Evolutionary conservation across 2,113 vertebrate species (phyloP).

Genomic region (Orycteropus afer): DNA sequence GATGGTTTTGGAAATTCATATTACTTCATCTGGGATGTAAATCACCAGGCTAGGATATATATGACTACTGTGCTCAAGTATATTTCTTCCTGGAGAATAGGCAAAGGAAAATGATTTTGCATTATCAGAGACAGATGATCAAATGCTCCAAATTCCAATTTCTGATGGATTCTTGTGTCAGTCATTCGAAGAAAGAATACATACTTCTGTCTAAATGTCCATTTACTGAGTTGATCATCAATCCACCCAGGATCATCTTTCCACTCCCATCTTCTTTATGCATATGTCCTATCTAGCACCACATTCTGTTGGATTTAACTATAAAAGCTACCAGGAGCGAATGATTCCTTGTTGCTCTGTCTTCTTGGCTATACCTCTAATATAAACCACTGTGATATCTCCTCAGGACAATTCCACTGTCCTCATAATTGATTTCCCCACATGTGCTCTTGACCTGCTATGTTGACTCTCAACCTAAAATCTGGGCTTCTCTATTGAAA

Average conservation of each 20-base stretch:
- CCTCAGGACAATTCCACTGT: neutral
- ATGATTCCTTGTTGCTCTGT: neutral
- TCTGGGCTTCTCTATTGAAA: neutral
- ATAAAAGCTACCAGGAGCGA: neutral
- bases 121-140: neutral
- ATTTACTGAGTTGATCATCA: neutral
- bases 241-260: neutral
- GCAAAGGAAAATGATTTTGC: neutral
- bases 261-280: neutral
- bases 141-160: neutral
- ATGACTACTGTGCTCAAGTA: neutral
- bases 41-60: neutral
- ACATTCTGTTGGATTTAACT: neutral
- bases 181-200: neutral
- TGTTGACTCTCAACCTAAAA: neutral
- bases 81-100: neutral
- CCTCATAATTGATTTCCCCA: neutral
- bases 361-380: neutral
- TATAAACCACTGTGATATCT: neutral
- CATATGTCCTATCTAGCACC: fast-evolving
- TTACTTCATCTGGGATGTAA: neutral
- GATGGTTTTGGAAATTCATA: neutral
- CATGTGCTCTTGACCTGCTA: neutral
- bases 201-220: neutral
- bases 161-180: neutral